A percentile compares a stretch with the other conserved stretches of the same genome.
phyloP scores from a whole-genome alignment of 2,888 invertebrate genomes.

The Yponomeuta plumbellus region DNA sequence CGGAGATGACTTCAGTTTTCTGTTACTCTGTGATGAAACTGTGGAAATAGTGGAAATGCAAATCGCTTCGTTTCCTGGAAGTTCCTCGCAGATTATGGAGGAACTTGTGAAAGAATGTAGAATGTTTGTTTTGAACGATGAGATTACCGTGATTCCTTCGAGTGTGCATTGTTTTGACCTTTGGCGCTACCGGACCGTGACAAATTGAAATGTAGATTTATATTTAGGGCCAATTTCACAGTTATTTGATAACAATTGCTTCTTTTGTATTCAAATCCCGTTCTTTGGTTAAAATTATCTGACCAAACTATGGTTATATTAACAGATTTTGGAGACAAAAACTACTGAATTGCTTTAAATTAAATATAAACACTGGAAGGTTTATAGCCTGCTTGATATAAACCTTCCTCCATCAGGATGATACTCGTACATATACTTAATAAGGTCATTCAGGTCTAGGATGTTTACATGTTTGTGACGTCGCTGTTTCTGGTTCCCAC shows the following conservation, averaged over 20 bases:
- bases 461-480: no score
- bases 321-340: no score
- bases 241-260: background rate
- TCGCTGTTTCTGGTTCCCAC: no score
- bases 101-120: background rate
- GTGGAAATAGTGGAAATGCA: conserved; percentile 2
- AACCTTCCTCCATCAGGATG: no score
- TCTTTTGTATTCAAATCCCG: no score
- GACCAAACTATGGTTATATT: no score
- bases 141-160: background rate
- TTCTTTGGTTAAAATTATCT: no score
- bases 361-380: no score
- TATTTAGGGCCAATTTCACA: background rate
- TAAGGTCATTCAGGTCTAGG: no score
- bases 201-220: background rate
- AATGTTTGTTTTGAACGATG: background rate
- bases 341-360: no score
- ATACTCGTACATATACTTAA: no score
- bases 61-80: conserved; percentile 1
- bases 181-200: background rate
- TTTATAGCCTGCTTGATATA: no score
- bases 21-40: background rate
- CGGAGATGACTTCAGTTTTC: background rate
- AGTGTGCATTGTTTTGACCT: background rate
- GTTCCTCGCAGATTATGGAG: background rate